A percentile compares a stretch with the other conserved stretches of the same genome.
phyloP scores from a whole-genome alignment of 2,113 vertebrate species.

The Silurus asotus region DNA sequence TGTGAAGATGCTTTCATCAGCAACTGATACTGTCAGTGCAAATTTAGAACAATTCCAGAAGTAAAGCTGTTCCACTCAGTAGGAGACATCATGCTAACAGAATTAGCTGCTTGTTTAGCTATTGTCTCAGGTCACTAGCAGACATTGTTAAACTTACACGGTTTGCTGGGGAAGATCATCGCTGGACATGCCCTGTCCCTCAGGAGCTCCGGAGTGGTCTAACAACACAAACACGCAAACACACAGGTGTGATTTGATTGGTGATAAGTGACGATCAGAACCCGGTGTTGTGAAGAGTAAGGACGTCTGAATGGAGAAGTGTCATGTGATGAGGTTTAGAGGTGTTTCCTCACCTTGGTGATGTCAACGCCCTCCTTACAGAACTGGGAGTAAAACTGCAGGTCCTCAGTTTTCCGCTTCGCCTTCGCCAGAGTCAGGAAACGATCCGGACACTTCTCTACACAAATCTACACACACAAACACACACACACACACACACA shows the following conservation, averaged over 20 bases:
- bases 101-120: neutral
- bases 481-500: constrained; percentile 20
- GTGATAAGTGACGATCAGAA: neutral
- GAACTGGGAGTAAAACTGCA: constrained; percentile 76
- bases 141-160: constrained; percentile 73
- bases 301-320: neutral
- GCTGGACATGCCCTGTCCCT: constrained; percentile 79
- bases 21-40: neutral
- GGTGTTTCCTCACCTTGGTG: constrained; percentile 20
- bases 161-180: constrained; percentile 84
- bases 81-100: neutral
- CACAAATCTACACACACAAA: constrained; percentile 79
- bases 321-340: neutral
- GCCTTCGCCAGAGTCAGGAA: constrained; percentile 73
- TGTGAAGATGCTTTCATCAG: neutral
- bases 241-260: constrained; percentile 2
- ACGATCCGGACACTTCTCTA: constrained; percentile 78
- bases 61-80: neutral
- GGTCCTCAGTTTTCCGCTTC: fast-evolving
- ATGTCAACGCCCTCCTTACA: constrained; percentile 72
- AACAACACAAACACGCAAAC: constrained; percentile 1
- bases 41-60: neutral
- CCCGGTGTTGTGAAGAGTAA: neutral
- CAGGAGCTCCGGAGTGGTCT: constrained; percentile 74
- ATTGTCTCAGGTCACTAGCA: neutral